Evolutionary conservation across 2,113 vertebrate species (phyloP).

Genomic region (Phalacrocorax carbo): DNA sequence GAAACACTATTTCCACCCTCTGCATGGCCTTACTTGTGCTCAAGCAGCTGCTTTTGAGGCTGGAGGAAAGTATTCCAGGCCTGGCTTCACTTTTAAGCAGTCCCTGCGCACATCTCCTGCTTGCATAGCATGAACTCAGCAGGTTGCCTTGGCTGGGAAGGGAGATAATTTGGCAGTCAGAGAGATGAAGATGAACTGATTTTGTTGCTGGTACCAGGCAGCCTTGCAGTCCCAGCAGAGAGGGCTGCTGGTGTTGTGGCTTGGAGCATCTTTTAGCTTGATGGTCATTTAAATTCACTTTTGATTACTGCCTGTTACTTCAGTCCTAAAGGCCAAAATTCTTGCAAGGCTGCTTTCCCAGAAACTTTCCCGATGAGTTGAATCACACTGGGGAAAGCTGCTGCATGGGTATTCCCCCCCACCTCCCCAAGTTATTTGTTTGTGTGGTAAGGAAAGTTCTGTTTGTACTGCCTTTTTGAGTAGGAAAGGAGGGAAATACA

Average conservation of each 20-base stretch:
- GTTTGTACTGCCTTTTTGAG: background rate
- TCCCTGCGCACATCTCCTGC: background rate
- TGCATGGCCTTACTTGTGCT: background rate
- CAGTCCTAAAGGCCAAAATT: background rate
- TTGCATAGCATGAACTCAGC: accelerated
- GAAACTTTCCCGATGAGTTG: background rate
- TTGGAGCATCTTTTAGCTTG: background rate
- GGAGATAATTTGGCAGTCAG: accelerated
- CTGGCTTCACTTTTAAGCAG: background rate
- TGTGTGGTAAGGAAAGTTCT: background rate
- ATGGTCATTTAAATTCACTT: background rate
- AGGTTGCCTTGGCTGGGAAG: background rate
- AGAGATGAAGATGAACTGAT: background rate
- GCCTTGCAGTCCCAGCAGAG: background rate
- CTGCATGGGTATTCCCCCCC: background rate
- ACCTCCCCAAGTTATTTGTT: background rate
- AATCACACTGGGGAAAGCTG: background rate
- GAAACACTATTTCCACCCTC: background rate
- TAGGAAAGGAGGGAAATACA: background rate
- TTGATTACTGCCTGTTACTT: background rate
- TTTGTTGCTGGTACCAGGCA: background rate
- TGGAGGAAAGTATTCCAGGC: background rate
- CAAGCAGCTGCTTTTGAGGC: accelerated
- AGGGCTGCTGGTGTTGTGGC: background rate
- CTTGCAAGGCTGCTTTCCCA: background rate